Percentiles rank a stretch among this genome's conserved stretches.
Evolutionary conservation across 1,140 invertebrate genomes (phyloP).

Genomic region (Drosophila parvula): DNA sequence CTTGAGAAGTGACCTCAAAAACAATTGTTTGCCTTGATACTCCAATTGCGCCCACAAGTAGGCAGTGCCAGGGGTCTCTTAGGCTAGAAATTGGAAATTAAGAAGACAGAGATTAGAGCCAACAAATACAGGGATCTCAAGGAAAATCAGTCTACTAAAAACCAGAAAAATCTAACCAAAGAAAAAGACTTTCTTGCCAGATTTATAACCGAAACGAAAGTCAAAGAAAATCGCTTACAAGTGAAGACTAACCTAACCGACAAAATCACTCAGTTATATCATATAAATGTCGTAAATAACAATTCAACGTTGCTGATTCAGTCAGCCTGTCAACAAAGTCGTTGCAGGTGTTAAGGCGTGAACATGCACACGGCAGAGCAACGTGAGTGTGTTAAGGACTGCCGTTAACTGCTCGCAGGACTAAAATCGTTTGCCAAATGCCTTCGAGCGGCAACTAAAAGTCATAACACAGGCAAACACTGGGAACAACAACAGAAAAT

Average conservation of each 20-base stretch:
- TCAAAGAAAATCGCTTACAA: not conserved
- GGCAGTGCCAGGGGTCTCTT: conserved; percentile 5
- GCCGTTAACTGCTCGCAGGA: conserved; percentile 29
- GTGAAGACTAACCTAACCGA: conserved; percentile 1
- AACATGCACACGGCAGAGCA: conserved; percentile 31
- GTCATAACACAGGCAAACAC: conserved; percentile 51
- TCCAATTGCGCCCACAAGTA: conserved; percentile 22
- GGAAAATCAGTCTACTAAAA: not conserved
- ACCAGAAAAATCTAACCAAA: not conserved
- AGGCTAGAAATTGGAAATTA: not conserved
- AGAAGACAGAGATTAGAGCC: not conserved
- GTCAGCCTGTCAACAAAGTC: conserved; percentile 55
- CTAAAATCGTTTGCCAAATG: conserved; percentile 54
- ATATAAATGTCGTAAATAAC: conserved; percentile 32
- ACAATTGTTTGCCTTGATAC: conserved; percentile 39
- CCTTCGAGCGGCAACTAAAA: conserved; percentile 60
- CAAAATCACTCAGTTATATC: conserved; percentile 12
- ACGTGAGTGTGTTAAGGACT: conserved; percentile 20
- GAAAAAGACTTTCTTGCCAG: not conserved
- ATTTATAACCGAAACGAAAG: not conserved
- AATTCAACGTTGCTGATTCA: conserved; percentile 15
- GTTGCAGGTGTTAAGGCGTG: conserved; percentile 63
- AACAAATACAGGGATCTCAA: not conserved
- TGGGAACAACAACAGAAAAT: conserved; percentile 26
- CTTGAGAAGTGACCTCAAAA: conserved; percentile 40